Percentiles rank a stretch among this genome's conserved stretches.
Evolutionary conservation across 2,797 vertebrate species (phyloP).

Genomic region (Lycodopsis pacificus): DNA sequence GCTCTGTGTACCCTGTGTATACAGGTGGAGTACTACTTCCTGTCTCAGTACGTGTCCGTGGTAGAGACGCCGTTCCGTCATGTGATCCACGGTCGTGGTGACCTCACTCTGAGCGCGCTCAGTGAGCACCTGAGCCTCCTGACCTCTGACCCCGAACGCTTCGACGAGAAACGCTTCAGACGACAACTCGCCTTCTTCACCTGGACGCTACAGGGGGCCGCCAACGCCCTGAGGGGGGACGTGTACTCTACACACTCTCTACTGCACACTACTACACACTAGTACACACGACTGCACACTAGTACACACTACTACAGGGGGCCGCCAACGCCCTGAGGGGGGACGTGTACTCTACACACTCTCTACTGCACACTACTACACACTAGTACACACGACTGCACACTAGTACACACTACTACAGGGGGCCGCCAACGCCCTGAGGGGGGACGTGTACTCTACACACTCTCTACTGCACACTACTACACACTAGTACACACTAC

Average conservation of each 20-base stretch:
- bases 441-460: too few species aligned
- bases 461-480: too few species aligned
- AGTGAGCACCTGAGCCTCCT: conserved; percentile 81
- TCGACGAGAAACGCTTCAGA: conserved; percentile 82
- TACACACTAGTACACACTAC: too few species aligned
- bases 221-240: conserved; percentile 87
- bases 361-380: not conserved
- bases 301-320: not conserved
- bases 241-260: conserved; percentile 81
- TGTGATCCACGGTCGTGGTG: conserved; percentile 86
- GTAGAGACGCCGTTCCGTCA: conserved; percentile 88
- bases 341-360: not conserved
- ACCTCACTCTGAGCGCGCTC: conserved; percentile 86
- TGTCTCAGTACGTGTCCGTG: conserved; percentile 89
- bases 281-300: not conserved
- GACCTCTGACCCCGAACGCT: conserved; percentile 67
- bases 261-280: conserved; percentile 5
- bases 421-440: too few species aligned
- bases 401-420: too few species aligned
- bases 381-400: not conserved
- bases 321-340: too few species aligned
- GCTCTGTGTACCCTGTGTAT: not conserved
- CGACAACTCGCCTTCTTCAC: conserved; percentile 87
- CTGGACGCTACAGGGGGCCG: conserved; percentile 89
- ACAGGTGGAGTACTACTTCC: conserved; percentile 87